phyloP scores from a whole-genome alignment of 1,140 invertebrate species.

The Solenopsis fugax region DNA sequence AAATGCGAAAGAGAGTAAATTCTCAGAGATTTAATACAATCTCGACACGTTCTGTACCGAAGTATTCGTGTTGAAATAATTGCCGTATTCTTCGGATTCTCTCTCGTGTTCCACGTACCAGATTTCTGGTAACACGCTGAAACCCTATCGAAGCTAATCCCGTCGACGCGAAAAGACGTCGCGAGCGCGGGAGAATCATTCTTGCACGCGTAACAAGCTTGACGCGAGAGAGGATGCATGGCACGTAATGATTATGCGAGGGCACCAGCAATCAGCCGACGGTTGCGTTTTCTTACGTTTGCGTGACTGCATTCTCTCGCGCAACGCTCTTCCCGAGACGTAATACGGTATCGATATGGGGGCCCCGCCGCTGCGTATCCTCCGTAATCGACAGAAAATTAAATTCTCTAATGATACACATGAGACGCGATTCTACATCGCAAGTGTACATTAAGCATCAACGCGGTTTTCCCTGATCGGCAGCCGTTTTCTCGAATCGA shows the following conservation, averaged over 20 bases:
- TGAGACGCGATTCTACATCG: slow-evolving; percentile 31
- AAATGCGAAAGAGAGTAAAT: background rate
- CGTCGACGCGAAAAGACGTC: slow-evolving; percentile 65
- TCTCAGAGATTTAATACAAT: background rate
- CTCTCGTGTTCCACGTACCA: background rate
- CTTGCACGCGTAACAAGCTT: slow-evolving; percentile 74
- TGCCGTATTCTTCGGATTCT: background rate
- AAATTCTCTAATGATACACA: slow-evolving; percentile 60
- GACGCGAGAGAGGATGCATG: slow-evolving; percentile 75
- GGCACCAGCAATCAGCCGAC: slow-evolving; percentile 65
- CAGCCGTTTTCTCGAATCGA: slow-evolving; percentile 41
- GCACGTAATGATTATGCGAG: slow-evolving; percentile 76
- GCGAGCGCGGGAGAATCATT: slow-evolving; percentile 55
- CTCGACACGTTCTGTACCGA: background rate
- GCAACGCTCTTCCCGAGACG: background rate
- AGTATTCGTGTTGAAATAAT: background rate
- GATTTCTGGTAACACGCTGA: slow-evolving; percentile 31
- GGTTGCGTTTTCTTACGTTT: slow-evolving; percentile 53
- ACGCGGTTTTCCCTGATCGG: slow-evolving; percentile 6
- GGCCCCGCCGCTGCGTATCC: slow-evolving; percentile 17
- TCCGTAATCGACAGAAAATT: slow-evolving; percentile 62
- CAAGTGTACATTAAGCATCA: slow-evolving; percentile 43
- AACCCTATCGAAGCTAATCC: slow-evolving; percentile 69
- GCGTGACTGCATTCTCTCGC: slow-evolving; percentile 51
- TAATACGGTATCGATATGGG: slow-evolving; percentile 40